phyloP scores from a whole-genome alignment of 2,113 vertebrate species.

The Pampusana beccarii region DNA sequence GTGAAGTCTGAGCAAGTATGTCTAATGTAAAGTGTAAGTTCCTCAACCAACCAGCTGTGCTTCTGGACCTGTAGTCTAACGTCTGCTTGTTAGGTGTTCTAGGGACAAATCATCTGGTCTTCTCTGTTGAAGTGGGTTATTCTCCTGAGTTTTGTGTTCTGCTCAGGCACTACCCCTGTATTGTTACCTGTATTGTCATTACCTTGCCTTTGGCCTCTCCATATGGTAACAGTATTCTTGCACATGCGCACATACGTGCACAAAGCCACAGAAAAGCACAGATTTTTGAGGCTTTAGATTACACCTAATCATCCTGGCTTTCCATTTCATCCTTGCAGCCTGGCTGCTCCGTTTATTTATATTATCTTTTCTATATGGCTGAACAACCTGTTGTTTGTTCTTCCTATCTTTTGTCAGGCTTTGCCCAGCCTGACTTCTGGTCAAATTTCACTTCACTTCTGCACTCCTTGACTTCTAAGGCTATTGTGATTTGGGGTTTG shows the following conservation, averaged over 20 bases:
- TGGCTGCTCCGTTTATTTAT: neutral
- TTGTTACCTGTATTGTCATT: neutral
- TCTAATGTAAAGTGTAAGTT: neutral
- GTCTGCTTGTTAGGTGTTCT: neutral
- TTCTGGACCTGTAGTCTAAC: neutral
- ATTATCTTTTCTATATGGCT: neutral
- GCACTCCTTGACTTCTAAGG: neutral
- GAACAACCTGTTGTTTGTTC: neutral
- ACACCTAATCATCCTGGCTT: neutral
- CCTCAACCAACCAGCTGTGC: neutral
- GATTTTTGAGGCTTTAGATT: neutral
- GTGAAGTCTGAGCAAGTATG: neutral
- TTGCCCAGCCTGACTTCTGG: neutral
- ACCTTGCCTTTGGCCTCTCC: neutral
- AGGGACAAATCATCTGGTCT: neutral
- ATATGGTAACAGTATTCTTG: neutral
- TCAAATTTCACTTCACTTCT: neutral
- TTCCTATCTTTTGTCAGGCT: neutral
- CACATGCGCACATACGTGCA: fast-evolving
- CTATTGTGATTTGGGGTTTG: neutral
- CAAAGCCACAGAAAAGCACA: neutral
- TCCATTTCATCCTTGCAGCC: neutral
- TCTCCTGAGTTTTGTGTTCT: neutral
- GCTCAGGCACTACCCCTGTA: neutral
- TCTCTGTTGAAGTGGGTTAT: neutral